Percentiles rank a stretch among this genome's conserved stretches.
Conservation (phyloP, 2,113 vertebrate genomes). For the Pollimyrus isidori region DNA sequence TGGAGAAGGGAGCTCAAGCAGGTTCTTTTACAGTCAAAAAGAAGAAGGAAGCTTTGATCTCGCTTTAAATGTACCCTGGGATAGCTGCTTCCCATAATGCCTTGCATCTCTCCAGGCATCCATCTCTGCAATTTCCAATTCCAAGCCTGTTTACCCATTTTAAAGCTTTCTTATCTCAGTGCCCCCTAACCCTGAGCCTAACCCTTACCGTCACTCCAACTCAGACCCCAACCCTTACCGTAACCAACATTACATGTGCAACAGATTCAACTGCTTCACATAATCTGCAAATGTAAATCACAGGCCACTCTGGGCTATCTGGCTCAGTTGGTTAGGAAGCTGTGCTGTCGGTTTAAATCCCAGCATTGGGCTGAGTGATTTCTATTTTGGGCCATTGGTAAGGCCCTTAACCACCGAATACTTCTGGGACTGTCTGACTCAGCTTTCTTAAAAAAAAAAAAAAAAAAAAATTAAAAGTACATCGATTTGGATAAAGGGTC, state of each 20-base stretch:
- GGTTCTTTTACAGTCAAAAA: not conserved
- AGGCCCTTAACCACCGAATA: not conserved
- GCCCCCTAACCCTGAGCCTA: not conserved
- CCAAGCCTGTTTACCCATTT: not conserved
- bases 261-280: not conserved
- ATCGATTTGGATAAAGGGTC: not conserved
- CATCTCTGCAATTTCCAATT: slow-evolving; percentile 16
- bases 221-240: not conserved
- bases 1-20: not conserved
- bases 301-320: not conserved
- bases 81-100: not conserved
- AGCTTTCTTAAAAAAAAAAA: not conserved
- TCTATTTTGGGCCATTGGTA: not conserved
- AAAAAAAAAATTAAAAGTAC: not conserved
- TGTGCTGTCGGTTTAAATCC: not conserved
- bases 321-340: not conserved
- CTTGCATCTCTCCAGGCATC: not conserved
- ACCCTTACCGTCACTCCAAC: not conserved
- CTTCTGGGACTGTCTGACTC: not conserved
- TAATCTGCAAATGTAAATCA: not conserved
- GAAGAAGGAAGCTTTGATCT: not conserved
- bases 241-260: not conserved
- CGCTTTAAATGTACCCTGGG: not conserved
- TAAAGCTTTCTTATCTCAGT: not conserved
- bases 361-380: not conserved